Evolutionary conservation across 2,113 vertebrate genomes (phyloP).

Genomic region (Cygnus buccinator): DNA sequence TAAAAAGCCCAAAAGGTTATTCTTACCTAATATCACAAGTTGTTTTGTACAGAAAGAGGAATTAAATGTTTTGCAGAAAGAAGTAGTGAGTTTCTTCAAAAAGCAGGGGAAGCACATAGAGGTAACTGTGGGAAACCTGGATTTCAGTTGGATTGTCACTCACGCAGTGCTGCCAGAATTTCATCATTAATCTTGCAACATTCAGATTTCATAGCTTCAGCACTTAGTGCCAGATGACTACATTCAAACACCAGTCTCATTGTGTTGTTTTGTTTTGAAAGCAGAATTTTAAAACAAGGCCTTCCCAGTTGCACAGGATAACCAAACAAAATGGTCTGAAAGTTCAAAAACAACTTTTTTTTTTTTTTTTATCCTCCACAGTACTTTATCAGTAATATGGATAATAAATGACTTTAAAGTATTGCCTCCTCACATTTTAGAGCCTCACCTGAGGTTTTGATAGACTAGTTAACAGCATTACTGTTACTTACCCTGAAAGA

Average conservation of each 20-base stretch:
- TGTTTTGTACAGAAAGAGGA: neutral
- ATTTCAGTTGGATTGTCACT: neutral
- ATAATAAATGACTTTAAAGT: neutral
- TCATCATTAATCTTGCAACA: neutral
- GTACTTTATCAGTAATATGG: neutral
- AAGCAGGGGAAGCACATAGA: neutral
- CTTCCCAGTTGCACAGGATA: neutral
- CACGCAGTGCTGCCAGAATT: neutral
- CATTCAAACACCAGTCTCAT: neutral
- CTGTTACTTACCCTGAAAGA: neutral
- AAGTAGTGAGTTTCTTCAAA: neutral
- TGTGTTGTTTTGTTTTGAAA: neutral
- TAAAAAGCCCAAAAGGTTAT: neutral
- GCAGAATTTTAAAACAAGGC: neutral
- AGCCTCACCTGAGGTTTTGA: neutral
- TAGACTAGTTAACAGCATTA: neutral
- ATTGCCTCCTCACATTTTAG: neutral
- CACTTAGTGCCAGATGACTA: neutral
- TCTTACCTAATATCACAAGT: neutral
- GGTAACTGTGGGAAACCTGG: neutral
- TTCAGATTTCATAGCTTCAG: neutral
- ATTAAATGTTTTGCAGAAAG: neutral
- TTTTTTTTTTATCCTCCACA: neutral
- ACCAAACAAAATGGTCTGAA: accelerated
- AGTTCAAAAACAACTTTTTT: neutral